Percentiles rank a stretch among this genome's conserved stretches.
Conservation (phyloP, 2,113 vertebrate genomes). For the Psilopogon haemacephalus region DNA sequence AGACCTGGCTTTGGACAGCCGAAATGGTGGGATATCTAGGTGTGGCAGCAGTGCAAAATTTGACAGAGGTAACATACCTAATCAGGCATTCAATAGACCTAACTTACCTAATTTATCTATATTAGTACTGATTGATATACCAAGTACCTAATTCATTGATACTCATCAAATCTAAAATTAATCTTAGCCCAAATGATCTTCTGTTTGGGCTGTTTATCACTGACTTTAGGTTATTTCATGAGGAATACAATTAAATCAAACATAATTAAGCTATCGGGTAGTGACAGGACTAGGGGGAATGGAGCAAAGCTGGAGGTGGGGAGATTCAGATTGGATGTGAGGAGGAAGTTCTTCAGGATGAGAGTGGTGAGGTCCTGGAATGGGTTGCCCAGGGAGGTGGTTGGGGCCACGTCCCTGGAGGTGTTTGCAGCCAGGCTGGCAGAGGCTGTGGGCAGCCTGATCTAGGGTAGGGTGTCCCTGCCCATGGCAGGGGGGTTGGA, state of each 20-base stretch:
- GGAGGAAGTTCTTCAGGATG: no score
- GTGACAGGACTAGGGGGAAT: no score
- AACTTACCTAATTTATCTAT: not conserved
- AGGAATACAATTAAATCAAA: not conserved
- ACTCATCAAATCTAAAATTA: not conserved
- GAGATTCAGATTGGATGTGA: no score
- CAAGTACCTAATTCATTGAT: not conserved
- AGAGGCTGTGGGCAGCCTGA: no score
- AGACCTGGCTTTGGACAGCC: not conserved
- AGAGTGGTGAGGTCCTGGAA: no score
- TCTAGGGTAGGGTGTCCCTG: no score
- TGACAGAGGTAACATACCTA: not conserved
- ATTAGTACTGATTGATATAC: not conserved
- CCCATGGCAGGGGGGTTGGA: no score
- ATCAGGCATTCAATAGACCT: not conserved
- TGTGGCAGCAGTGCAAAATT: not conserved
- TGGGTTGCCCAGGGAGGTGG: no score
- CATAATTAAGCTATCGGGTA: no score
- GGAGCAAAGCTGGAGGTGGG: no score
- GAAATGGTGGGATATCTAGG: not conserved
- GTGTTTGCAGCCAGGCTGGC: no score
- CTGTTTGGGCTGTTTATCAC: not conserved
- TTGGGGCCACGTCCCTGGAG: no score
- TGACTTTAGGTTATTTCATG: not conserved
- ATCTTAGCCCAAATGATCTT: not conserved